Base-by-base conservation (phyloP, 2,113 vertebrate genomes). In the Mola mola region DNA sequence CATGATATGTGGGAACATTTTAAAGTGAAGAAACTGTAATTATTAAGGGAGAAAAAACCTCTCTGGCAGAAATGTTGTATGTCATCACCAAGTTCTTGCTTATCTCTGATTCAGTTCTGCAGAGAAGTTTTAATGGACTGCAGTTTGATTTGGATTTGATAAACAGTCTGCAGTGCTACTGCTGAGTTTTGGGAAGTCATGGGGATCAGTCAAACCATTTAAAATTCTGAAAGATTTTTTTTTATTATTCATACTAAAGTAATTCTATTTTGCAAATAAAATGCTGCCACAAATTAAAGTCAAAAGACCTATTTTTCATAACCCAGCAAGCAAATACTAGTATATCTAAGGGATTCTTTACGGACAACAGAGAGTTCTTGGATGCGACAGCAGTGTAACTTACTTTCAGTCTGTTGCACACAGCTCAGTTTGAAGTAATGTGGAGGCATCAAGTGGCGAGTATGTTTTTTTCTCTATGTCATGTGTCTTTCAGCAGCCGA, bases 101-200 rank as follows among this genome's bases (percentile, higher is more conserved):
- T 60, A 77, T 57, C 60, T 67, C 22, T 20, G n/a, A 62, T 69
- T 75, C 70, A 78, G n/a, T n/a, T n/a, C 60, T 75, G 37, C 43
- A 25, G 56, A 69, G 59, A 10, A 46, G 37, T 60, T 57, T 68
- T 68, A 72, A 72, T 61, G 59, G 22, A 48, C 28, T 52, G 21
- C 20, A 26, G 51, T 40, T 61, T 53, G 34, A 55, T 72, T 56
- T 52, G 37, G 72, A 42, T 42, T 61, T 47, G 38, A 40, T 38
- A 47, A 71, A 59, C 26, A 63, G 38, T 29, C 47, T 15, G 4
- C 31, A n/a, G 44, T 4, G 51, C 20, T 44, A 8, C 31, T 11
- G n/a, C 40, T n/a, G n/a, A n/a, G n/a, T n/a, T n/a, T n/a, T n/a
- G n/a, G n/a, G n/a, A n/a, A n/a, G n/a, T n/a, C n/a, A n/a, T n/a